These are phyloP conservation scores for Tanypteryx hageni DNA, from an alignment of 2,888 invertebrate species.

Conservation along the genomic window DNA sequence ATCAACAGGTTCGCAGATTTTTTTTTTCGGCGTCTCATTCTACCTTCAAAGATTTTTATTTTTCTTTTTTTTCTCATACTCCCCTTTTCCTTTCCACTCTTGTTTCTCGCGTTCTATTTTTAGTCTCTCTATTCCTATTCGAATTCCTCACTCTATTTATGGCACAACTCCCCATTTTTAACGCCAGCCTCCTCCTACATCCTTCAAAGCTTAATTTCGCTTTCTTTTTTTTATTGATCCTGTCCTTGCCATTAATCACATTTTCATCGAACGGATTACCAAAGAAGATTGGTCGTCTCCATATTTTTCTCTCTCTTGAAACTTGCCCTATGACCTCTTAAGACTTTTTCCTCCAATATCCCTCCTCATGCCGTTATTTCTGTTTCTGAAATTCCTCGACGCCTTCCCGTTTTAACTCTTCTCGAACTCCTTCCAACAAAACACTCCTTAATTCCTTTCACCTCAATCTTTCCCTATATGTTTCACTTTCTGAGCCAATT, in stretches of 20 bases:
- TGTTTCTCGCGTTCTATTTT: not conserved
- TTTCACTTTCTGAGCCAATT: too few relatives aligned
- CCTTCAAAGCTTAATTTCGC: not conserved
- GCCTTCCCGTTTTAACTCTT: constrained; percentile 8
- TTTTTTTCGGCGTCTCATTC: too few relatives aligned
- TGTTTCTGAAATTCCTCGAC: not conserved
- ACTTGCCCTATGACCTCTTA: not conserved
- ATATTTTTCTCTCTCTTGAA: not conserved
- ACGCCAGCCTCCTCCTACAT: not conserved
- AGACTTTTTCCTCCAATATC: too few relatives aligned
- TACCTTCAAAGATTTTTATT: too few relatives aligned
- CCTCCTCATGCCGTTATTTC: not conserved
- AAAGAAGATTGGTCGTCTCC: not conserved
- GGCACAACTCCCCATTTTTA: not conserved
- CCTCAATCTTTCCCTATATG: too few relatives aligned
- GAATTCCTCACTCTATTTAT: not conserved
- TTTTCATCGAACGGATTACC: not conserved
- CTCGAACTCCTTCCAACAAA: not conserved
- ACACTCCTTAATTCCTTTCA: not conserved
- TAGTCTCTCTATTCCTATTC: not conserved
- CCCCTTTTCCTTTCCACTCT: not conserved
- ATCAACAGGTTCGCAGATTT: too few relatives aligned
- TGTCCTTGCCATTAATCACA: not conserved
- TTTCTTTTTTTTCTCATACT: not conserved
- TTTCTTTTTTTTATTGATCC: too few relatives aligned